Conservation (phyloP, 2,888 invertebrate genomes). For the Exephanes ischioxanthus region DNA sequence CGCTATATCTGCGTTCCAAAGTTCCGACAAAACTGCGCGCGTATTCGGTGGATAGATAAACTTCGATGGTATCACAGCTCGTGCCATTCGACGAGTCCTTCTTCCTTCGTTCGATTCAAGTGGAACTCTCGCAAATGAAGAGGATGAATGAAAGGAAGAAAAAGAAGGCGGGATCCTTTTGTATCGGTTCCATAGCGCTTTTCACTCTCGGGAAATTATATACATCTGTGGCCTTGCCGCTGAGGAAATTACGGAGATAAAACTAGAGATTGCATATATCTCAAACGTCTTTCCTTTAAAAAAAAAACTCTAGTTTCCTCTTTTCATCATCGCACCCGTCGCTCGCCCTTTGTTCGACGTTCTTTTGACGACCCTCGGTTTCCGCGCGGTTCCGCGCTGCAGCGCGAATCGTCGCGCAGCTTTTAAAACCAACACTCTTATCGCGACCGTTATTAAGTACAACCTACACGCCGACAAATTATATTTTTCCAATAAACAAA, state of each 20-base stretch:
- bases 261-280: neutral
- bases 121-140: neutral
- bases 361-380: neutral
- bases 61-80: neutral
- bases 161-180: neutral
- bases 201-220: constrained; percentile 29
- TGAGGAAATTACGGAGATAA: constrained; percentile 15
- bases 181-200: neutral
- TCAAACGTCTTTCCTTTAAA: neutral
- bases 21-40: neutral
- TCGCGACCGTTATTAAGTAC: neutral
- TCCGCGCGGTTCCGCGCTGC: neutral
- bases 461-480: neutral
- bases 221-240: neutral
- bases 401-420: neutral
- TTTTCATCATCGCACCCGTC: neutral
- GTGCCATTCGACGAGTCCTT: neutral
- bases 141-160: neutral
- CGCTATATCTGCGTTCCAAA: neutral
- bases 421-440: neutral
- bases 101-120: neutral
- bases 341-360: neutral
- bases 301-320: neutral
- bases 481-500: neutral
- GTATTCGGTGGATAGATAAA: neutral